Conservation (phyloP, 53 echinoderm and acorn worm species). For the Echinometra lucunter region DNA sequence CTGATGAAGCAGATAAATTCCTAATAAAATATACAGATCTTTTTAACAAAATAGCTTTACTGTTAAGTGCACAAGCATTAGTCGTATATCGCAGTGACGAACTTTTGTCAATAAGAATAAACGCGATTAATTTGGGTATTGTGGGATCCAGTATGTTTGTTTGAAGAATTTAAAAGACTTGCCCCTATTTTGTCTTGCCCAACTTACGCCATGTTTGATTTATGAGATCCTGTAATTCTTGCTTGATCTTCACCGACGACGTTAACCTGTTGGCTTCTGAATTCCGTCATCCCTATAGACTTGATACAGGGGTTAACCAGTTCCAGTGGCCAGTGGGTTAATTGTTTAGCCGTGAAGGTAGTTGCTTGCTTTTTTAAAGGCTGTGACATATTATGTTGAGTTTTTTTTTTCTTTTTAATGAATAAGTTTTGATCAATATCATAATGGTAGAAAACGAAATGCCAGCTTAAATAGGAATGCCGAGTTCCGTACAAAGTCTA, state of each 20-base stretch:
- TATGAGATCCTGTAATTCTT: neutral
- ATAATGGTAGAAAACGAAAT: no score
- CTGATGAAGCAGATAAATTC: no score
- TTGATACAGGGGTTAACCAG: no score
- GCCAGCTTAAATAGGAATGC: no score
- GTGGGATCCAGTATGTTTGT: neutral
- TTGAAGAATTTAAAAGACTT: slow-evolving; percentile 23
- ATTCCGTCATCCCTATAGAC: no score
- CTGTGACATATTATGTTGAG: neutral
- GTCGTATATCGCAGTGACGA: neutral
- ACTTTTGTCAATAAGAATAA: neutral
- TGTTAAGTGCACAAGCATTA: neutral
- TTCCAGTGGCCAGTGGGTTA: no score
- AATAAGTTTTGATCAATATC: no score
- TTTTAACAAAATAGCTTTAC: neutral
- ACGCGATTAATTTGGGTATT: neutral
- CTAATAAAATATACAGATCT: neutral
- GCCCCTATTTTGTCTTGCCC: slow-evolving; percentile 38
- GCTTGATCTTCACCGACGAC: neutral
- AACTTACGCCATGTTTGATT: slow-evolving; percentile 5
- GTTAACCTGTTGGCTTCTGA: no score
- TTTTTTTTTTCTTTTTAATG: no score
- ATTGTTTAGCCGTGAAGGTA: neutral
- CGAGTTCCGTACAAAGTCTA: no score
- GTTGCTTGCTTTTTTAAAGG: neutral